Evolutionary conservation across 1,140 invertebrate species (phyloP).

Genomic region (Caerostris darwini): DNA sequence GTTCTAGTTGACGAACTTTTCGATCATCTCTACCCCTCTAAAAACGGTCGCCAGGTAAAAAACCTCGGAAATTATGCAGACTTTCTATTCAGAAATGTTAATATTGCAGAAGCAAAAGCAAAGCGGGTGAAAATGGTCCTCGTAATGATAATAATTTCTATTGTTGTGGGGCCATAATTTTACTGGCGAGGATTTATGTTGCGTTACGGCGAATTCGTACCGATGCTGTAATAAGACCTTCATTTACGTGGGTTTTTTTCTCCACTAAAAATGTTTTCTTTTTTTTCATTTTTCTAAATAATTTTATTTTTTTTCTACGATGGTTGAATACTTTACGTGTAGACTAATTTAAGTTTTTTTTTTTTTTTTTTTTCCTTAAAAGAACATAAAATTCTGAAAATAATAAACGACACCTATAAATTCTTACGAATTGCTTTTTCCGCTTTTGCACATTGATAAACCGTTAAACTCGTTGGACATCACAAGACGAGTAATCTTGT

Average conservation of each 20-base stretch:
- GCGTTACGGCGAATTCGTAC: conserved; percentile 2
- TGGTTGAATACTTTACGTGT: too few species aligned
- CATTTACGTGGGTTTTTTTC: not conserved
- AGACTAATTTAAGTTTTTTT: too few species aligned
- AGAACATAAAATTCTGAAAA: too few species aligned
- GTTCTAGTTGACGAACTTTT: conserved; percentile 69
- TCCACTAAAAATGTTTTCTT: not conserved
- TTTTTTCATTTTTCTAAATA: too few species aligned
- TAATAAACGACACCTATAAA: too few species aligned
- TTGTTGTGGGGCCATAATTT: conserved; percentile 51
- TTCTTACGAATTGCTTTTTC: too few species aligned
- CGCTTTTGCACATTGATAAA: too few species aligned
- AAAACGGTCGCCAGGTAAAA: conserved; percentile 47
- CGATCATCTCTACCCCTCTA: not conserved
- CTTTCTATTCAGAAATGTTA: conserved; percentile 41
- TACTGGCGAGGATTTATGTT: conserved; percentile 13
- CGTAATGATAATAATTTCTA: conserved; percentile 65
- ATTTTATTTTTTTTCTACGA: too few species aligned
- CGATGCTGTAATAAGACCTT: conserved; percentile 18
- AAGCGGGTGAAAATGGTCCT: conserved; percentile 44
- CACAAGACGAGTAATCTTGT: too few species aligned
- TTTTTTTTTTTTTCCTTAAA: too few species aligned
- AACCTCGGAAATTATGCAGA: conserved; percentile 54
- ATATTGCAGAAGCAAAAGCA: conserved; percentile 33
- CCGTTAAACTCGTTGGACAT: too few species aligned